Conservation (phyloP, 2,113 vertebrate species). For the Macrotus californicus region DNA sequence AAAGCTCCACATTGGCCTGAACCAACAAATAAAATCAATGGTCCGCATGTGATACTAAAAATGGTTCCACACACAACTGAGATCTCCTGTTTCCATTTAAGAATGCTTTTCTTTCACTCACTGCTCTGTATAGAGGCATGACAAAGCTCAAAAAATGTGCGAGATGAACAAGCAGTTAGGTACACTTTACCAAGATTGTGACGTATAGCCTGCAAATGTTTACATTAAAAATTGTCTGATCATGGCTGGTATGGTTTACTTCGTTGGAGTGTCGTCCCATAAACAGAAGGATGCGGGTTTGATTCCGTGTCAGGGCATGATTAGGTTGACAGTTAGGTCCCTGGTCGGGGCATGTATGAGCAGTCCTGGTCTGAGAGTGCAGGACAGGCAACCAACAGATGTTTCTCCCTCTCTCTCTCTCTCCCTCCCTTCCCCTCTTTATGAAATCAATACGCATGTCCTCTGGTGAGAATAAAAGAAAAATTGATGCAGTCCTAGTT, state of each 20-base stretch:
- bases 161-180: background rate
- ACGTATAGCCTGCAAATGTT: background rate
- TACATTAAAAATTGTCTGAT: background rate
- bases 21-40: background rate
- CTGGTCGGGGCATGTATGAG: too few relatives aligned
- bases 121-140: background rate
- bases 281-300: too few relatives aligned
- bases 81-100: background rate
- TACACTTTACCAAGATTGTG: background rate
- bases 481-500: background rate
- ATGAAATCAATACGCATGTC: too few relatives aligned
- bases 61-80: background rate
- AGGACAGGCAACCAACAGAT: too few relatives aligned
- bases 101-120: background rate
- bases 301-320: too few relatives aligned
- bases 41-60: background rate
- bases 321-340: too few relatives aligned
- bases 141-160: background rate
- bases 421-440: too few relatives aligned
- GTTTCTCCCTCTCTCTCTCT: too few relatives aligned
- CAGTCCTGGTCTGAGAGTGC: too few relatives aligned
- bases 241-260: background rate
- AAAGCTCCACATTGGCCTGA: background rate
- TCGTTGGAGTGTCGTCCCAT: too few relatives aligned
- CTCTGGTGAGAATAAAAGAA: too few relatives aligned